phyloP scores from a whole-genome alignment of 2,113 vertebrate species.

The Crotalus tigris region DNA sequence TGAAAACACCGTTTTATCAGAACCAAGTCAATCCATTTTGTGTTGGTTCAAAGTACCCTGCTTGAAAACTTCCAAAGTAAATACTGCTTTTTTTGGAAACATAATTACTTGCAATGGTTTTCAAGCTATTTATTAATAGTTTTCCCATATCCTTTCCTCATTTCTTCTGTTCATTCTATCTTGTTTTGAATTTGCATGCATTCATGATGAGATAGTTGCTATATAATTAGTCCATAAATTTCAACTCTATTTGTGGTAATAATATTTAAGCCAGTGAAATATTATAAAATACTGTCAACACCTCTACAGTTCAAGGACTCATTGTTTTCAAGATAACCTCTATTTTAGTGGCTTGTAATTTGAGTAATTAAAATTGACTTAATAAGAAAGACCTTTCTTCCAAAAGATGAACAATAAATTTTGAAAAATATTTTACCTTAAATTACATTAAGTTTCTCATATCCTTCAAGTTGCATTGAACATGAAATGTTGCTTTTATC shows the following conservation, averaged over 20 bases:
- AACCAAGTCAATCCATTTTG: neutral
- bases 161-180: constrained; percentile 10
- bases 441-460: neutral
- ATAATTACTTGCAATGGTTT: neutral
- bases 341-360: constrained; percentile 46
- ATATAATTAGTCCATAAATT: neutral
- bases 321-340: constrained; percentile 23
- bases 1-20: neutral
- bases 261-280: constrained; percentile 18
- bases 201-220: neutral
- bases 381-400: constrained; percentile 19
- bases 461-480: neutral
- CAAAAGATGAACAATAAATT: constrained; percentile 3
- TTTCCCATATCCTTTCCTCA: neutral
- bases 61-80: neutral
- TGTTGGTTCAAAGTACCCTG: neutral
- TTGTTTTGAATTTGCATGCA: neutral
- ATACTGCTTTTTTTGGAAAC: neutral
- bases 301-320: constrained; percentile 26
- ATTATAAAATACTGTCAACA: neutral
- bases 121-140: neutral
- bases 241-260: constrained; percentile 5
- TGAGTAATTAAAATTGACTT: constrained; percentile 27
- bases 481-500: neutral
- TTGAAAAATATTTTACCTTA: neutral